Evolutionary conservation across 1,140 invertebrate genomes (phyloP), one percentile per base, ranked within the genome.

Genomic region (Cydia fagiglandana): DNA sequence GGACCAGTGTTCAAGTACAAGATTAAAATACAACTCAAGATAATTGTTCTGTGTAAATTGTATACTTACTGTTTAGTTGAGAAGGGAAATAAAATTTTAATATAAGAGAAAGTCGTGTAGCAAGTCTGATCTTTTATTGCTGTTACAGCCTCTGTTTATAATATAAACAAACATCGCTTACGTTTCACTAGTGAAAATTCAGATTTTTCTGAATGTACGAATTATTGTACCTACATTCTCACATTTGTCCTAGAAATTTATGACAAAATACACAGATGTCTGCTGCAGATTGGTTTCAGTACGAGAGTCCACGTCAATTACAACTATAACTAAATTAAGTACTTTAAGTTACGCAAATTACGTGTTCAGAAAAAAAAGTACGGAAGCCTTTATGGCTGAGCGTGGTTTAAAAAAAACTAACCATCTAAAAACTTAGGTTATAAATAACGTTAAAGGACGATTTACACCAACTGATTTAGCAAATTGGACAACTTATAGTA

Each of bases 61-160:
- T 20, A n/a, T 61, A 24, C 7, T 61, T 15, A 6, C 7, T 61
- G 15, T 24, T 7, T 24, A 24, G 2, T 24, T 73, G 13, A 53
- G 7, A 70, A 38, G 34, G 38, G 9, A 41, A 70, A 68, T 68
- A 38, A 68, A n/a, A n/a, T n/a, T n/a, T n/a, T n/a, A n/a, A 68
- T 68, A 68, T 73, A 83, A 85, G 81, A 84, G 79, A 80, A 78
- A 78, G 81, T 76, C 47, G 76, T 47, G 56, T 74, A 83, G 79
- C 86, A 86, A 84, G 84, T 91, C 85, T 86, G 88, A 91, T 88
- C 88, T 91, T 87, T 92, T 91, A 93, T 93, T 93, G 92, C 91
- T 93, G 89, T 92, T 84, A 91, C 90, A 93, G 91, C 91, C 88
- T 93, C 86, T 83, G 82, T 91, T 90, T 88, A 88, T 89, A 86